These are phyloP conservation scores for Craniophora ligustri DNA, from an alignment of 2,888 invertebrate species.

Conservation along the genomic window DNA sequence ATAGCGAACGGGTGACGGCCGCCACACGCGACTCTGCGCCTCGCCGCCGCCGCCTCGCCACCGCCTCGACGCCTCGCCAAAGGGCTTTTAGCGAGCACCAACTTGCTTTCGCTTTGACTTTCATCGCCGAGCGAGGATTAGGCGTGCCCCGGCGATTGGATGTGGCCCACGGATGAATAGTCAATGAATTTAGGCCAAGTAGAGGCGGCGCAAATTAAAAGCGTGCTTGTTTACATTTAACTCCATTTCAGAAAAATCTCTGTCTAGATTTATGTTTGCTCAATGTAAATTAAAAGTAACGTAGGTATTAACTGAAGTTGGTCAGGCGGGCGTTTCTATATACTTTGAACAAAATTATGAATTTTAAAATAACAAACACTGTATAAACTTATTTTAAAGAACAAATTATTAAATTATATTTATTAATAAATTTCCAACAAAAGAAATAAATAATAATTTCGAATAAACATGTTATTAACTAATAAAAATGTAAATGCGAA, in stretches of 20 bases:
- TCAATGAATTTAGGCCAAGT: constrained; percentile 78
- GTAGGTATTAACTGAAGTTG: no score
- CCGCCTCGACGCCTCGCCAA: constrained; percentile 70
- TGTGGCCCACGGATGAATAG: constrained; percentile 77
- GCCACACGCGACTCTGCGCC: constrained; percentile 49
- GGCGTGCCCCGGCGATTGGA: constrained; percentile 72
- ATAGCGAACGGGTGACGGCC: constrained; percentile 61
- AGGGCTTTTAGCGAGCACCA: constrained; percentile 81
- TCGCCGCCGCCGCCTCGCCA: constrained; percentile 44
- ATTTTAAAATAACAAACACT: no score
- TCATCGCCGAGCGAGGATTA: constrained; percentile 72
- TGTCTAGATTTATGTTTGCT: constrained; percentile 21
- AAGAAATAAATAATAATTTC: no score
- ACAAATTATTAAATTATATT: no score
- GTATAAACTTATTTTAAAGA: no score
- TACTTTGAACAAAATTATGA: no score
- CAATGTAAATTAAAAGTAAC: constrained; percentile 39
- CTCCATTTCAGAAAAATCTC: constrained; percentile 38
- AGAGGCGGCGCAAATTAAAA: constrained; percentile 58
- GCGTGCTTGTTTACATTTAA: constrained; percentile 52
- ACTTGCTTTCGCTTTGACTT: constrained; percentile 82
- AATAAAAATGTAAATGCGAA: no score
- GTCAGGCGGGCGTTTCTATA: no score
- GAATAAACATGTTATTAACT: no score
- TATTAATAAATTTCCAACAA: no score